Base-by-base conservation (phyloP, 92 coral and sea anemone species). In the Actinostola sp. region DNA sequence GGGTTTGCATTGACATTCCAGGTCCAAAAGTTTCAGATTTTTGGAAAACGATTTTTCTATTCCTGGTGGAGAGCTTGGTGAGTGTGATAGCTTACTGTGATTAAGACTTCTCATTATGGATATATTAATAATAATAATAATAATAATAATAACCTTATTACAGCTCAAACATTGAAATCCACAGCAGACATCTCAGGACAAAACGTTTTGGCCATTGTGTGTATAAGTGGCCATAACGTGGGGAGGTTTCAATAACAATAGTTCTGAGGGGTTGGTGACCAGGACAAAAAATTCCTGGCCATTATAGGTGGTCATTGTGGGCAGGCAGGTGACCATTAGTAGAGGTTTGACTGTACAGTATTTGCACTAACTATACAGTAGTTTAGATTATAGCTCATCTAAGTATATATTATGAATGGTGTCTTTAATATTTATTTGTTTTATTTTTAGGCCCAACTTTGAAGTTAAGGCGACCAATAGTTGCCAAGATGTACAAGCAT, bases 51-150 rank as follows among this genome's bases (percentile, higher is more conserved):
- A 94, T 71, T 94, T 94, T 31, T 88, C 98, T 13, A 63, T 94
- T 35, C 95, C 90, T 16, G 98, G 98, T 3, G 98, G 98, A 43
- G 98, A 94, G 49, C 69, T 94, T 34, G 98, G 98, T 94, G 50
- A 79, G 95, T 75, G 59, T 24, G n/a, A n/a, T n/a, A n/a, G n/a
- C n/a, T 26, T 15, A 26, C 10, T n/a, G n/a, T 32, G 20, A 67
- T 15, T 10, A 19, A 35, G 44, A 39, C 14, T 39, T 6, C 7
- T 39, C 44, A 39, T 7, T 39, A 6, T 39, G 14, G 14, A 39
- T 6, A 39, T 7, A 7, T 39, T 39, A 14, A 6, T 6, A 39
- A 14, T 6, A 39, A 14, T 6, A 39, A 39, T 48, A 4, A 13
- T 13, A 13, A 13, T 48, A 3, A n/a, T 48, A 48, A 13, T 48